Base-by-base conservation (phyloP, 2,797 vertebrate species). In the Tangara arthus region DNA sequence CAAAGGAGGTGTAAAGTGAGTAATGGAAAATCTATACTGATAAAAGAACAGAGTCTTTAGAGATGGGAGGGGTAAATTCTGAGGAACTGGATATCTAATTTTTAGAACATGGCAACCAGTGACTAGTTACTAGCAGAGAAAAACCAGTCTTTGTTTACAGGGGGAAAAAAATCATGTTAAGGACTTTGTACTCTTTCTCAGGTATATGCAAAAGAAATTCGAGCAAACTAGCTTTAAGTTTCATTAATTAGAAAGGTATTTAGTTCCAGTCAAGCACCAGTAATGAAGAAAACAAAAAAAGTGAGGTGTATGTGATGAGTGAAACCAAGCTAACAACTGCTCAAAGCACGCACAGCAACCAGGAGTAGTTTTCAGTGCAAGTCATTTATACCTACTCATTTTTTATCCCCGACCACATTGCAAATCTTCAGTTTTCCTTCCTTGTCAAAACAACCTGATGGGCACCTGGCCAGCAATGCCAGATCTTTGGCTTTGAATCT, bases 371-470 rank as follows among this genome's bases (percentile, higher is more conserved):
- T 30, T 46, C 44, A 72, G 20, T 22, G 19, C 37, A 46, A 93
- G 26, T 15, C 8, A 41, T 57, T 87, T 91, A 91, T 94, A 96
- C 79, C 82, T 71, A 89, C 35, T 63, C 65, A 55, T 83, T 92
- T 94, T 80, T 83, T 52, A 92, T 89, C 32, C 77, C 77, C 4
- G 0, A 79, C 24, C 55, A 91, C 42, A 75, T 89, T 82, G 88
- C 60, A 88, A 72, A 95, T 91, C 86, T 94, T 96, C 89, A 93
- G 59, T 44, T 85, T 87, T 87, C 94, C 88, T 87, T 95, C 90
- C 78, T 95, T 90, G 68, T 90, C 92, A 92, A 96, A 96, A 70
- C 35, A 94, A 83, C 61, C 49, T 39, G 91, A 77, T 24, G 92
- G 88, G 42, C 22, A 19, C 82, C 64, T 88, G 71, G 86, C 82